Evolutionary conservation across 1,140 invertebrate genomes (phyloP), one percentile per base, ranked within the genome.

Genomic region (Penaeus indicus): DNA sequence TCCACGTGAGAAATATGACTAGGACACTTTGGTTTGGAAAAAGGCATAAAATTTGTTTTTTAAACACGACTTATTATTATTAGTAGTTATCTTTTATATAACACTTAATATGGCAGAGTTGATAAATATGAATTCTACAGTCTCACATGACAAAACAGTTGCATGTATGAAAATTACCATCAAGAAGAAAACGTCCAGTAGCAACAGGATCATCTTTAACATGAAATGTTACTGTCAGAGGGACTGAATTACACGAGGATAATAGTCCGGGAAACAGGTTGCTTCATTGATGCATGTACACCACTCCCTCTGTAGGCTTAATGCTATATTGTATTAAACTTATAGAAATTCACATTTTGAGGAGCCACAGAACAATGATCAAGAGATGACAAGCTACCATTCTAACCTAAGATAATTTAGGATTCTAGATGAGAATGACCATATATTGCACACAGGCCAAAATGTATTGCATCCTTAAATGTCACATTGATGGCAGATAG

Each of bases 51-150:
- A 85, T 81, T 89, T 89, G 83, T 84, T 89, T 89, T 89, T 80
- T 67, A 84, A 89, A 89, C 88, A 89, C 75, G 77, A 89, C 88
- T 89, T 89, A 72, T 25, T 72, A 89, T 85, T 89, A 89, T 67
- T 89, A 89, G 63, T 89, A 89, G 87, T 88, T 67, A 88, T 89
- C 85, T 89, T 89, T 89, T 85, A 89, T 85, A 89, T 89, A 89
- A 89, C 88, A 89, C 84, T 89, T 89, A 89, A 89, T 89, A 89
- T 89, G 88, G 88, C 88, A 89, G 88, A 89, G 85, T 89, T 89
- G 88, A 84, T 88, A 88, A 89, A 89, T 89, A 89, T 89, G 88
- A 89, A 89, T 85, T 79, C 88, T 85, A 89, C 84, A 80, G 63
- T 85, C 88, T 89, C 88, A 85, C 88, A 88, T 88, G 86, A 89